These are phyloP conservation scores for Oscheius sp. DNA, from an alignment of 2,888 invertebrate species.

Conservation along the genomic window DNA sequence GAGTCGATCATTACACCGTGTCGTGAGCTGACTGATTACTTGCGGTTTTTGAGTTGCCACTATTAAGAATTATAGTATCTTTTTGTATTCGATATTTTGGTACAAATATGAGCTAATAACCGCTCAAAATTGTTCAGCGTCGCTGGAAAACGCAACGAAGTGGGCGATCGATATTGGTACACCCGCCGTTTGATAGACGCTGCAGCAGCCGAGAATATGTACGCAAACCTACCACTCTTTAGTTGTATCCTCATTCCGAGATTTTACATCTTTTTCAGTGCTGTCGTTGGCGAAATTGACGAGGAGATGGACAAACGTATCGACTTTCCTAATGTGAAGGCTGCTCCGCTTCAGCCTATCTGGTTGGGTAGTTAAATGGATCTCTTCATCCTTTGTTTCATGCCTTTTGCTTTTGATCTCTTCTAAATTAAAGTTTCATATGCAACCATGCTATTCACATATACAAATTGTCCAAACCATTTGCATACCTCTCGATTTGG, in stretches of 20 bases:
- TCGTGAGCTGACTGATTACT: no score
- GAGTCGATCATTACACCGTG: no score
- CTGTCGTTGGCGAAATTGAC: conserved; percentile 78
- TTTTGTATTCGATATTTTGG: no score
- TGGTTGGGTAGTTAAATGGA: conserved; percentile 58
- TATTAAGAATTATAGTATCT: no score
- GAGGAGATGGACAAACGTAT: conserved; percentile 77
- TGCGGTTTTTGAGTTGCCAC: no score
- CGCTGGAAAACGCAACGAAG: no score
- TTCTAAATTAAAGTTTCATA: neutral
- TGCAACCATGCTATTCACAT: neutral
- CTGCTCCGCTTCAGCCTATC: conserved; percentile 77
- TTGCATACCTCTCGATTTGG: neutral
- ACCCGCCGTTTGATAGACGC: no score
- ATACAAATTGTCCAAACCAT: neutral
- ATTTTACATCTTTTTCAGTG: conserved; percentile 76
- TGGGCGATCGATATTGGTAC: no score
- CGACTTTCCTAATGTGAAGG: conserved; percentile 77
- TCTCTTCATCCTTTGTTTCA: conserved; percentile 5
- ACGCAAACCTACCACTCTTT: no score
- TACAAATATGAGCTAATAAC: no score
- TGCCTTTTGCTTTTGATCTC: conserved; percentile 13
- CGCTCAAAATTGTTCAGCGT: no score
- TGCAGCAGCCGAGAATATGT: no score
- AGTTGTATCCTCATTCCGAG: neutral